Evolutionary conservation across 2,113 vertebrate genomes (phyloP).

Genomic region (Prionailurus bengalensis): DNA sequence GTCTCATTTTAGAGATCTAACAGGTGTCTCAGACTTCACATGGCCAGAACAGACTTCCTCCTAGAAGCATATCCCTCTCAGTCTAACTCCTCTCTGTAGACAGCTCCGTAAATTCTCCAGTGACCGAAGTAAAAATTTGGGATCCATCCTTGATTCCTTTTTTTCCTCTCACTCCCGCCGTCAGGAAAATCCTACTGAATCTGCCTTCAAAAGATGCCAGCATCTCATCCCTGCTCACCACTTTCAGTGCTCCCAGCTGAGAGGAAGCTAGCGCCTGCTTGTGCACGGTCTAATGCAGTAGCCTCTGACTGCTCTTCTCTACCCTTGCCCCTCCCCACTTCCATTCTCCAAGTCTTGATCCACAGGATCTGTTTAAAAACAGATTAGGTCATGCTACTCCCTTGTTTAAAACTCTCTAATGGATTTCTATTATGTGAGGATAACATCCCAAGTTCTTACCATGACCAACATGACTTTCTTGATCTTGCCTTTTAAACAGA

Average conservation of each 20-base stretch:
- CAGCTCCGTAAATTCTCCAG: neutral
- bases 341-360: neutral
- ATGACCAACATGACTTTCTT: neutral
- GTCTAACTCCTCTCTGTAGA: neutral
- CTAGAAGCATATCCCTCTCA: neutral
- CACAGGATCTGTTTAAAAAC: neutral
- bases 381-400: neutral
- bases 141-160: neutral
- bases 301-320: neutral
- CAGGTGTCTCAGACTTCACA: neutral
- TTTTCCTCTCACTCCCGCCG: neutral
- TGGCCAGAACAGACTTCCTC: neutral
- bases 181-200: neutral
- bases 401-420: neutral
- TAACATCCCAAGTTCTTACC: neutral
- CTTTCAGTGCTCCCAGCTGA: neutral
- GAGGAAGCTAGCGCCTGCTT: neutral
- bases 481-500: neutral
- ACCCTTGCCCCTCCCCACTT: neutral
- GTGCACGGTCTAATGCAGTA: fast-evolving
- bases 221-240: neutral
- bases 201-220: neutral
- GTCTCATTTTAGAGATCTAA: constrained; percentile 35
- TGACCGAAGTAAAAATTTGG: neutral
- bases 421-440: neutral